Conservation (phyloP, 2,113 vertebrate genomes). For the Peucedramus taeniatus region DNA sequence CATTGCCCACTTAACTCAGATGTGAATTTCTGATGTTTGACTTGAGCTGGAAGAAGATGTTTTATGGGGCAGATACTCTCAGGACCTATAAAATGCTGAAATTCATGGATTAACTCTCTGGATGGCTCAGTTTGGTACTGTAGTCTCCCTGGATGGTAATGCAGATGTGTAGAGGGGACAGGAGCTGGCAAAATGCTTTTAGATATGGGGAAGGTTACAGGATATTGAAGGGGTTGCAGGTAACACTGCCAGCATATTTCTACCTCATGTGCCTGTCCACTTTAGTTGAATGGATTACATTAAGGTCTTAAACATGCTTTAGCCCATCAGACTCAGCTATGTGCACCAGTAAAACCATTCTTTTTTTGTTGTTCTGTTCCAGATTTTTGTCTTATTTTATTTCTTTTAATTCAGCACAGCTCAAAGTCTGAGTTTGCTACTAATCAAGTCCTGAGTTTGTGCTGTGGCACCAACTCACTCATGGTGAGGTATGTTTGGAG, state of each 20-base stretch:
- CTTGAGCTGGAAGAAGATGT: background rate
- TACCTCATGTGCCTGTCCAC: background rate
- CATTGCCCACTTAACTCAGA: background rate
- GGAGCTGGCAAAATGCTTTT: background rate
- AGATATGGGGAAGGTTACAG: background rate
- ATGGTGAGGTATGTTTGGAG: fast-evolving
- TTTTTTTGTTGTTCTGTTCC: background rate
- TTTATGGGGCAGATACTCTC: background rate
- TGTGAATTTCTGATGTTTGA: background rate
- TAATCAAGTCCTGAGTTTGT: background rate
- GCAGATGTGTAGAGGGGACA: background rate
- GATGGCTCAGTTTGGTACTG: background rate
- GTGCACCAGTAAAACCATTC: background rate
- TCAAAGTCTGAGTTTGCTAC: background rate
- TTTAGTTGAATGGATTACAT: background rate
- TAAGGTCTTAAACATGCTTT: background rate
- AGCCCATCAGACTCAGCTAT: background rate
- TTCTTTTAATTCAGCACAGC: background rate
- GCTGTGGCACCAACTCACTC: background rate
- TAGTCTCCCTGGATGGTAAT: background rate
- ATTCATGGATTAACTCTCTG: background rate
- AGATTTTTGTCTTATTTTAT: background rate
- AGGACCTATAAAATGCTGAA: background rate
- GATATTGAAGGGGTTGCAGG: background rate
- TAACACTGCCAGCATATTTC: background rate